A percentile compares a stretch with the other conserved stretches of the same genome.
Evolutionary conservation across 2,888 invertebrate genomes (phyloP).

Genomic region (Parnassius smintheus): DNA sequence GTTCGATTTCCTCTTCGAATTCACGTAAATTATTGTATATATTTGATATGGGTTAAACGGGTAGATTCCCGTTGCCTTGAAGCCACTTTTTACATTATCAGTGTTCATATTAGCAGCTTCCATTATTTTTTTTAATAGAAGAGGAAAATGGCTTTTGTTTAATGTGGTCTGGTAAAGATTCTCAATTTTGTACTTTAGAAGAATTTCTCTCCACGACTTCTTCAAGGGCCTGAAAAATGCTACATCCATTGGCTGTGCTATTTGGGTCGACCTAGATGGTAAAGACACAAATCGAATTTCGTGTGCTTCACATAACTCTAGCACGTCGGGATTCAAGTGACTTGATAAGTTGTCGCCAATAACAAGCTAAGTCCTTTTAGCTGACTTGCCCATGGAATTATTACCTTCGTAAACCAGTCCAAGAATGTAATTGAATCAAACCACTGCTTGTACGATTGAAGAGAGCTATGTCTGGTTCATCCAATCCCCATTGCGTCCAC

Average conservation of each 20-base stretch:
- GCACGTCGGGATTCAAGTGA: not conserved
- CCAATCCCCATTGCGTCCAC: not conserved
- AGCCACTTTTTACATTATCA: not conserved
- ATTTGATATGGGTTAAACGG: conserved; percentile 27
- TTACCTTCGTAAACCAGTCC: not conserved
- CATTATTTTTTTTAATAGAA: not conserved
- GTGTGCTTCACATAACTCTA: not conserved
- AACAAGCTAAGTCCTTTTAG: not conserved
- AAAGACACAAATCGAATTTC: not conserved
- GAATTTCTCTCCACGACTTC: not conserved
- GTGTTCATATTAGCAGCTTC: not conserved
- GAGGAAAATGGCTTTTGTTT: not conserved
- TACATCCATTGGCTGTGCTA: not conserved
- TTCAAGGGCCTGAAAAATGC: not conserved
- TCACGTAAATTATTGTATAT: too few relatives aligned
- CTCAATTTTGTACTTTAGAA: not conserved
- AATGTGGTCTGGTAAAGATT: not conserved
- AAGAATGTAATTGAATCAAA: not conserved
- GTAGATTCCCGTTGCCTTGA: conserved; percentile 23
- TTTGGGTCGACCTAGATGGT: not conserved
- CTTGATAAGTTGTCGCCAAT: too few relatives aligned
- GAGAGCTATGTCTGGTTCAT: not conserved
- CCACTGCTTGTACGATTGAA: not conserved
- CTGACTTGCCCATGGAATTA: not conserved
- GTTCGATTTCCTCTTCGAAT: too few relatives aligned